A percentile compares a stretch with the other conserved stretches of the same genome.
Conservation (phyloP, 53 echinoderm and acorn worm species). For the Holothuria scabra region DNA sequence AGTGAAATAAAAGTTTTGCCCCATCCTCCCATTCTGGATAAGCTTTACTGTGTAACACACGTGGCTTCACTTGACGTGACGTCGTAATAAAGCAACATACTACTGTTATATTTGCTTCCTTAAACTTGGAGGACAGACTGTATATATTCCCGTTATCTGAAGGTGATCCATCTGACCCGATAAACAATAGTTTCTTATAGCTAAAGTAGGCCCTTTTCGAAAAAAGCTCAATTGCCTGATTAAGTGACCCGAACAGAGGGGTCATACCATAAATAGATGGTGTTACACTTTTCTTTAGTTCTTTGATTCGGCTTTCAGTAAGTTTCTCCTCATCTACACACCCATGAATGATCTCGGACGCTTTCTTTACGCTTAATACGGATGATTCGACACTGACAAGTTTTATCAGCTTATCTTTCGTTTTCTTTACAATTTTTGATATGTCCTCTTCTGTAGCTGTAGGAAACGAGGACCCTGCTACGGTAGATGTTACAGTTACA, state of each 20-base stretch:
- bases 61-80: neutral
- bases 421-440: no score
- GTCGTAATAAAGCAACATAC: neutral
- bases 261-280: neutral
- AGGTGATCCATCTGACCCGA: neutral
- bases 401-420: no score
- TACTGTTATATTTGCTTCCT: neutral
- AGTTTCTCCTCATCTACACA: neutral
- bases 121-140: neutral
- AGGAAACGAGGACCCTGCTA: no score
- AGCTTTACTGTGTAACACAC: neutral
- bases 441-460: no score
- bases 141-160: neutral
- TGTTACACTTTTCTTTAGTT: neutral
- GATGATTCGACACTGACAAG: no score
- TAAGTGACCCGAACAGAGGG: neutral
- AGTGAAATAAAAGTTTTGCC: constrained; percentile 30
- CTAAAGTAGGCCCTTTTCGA: neutral
- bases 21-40: neutral
- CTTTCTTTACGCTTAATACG: neutral
- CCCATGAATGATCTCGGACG: neutral
- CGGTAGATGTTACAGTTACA: no score
- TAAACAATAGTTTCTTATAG: neutral
- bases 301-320: neutral
- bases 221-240: neutral